Evolutionary conservation across 2,888 invertebrate genomes (phyloP).

Genomic region (Amphipoea oculea): DNA sequence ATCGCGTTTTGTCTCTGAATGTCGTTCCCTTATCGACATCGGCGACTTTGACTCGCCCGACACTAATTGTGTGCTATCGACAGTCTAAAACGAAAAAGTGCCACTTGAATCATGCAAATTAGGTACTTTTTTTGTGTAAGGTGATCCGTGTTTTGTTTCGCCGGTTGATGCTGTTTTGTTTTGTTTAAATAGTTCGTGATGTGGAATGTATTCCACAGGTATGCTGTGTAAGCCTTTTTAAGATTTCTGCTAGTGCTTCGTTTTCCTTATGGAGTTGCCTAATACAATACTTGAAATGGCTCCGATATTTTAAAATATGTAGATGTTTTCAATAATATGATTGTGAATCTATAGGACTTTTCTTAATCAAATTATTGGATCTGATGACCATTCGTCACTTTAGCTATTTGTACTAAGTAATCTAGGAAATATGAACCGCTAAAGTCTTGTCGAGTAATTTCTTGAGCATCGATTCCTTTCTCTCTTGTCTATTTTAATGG

Average conservation of each 20-base stretch:
- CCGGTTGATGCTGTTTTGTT: slow-evolving; percentile 40
- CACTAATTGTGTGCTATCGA: slow-evolving; percentile 88
- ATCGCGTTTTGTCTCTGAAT: slow-evolving; percentile 87
- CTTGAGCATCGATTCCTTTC: not conserved
- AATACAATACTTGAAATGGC: not conserved
- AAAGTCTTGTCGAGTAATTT: not conserved
- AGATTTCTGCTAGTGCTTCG: not conserved
- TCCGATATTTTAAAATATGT: not conserved
- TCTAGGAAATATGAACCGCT: not conserved
- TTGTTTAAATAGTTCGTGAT: slow-evolving; percentile 41
- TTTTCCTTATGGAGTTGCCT: not conserved
- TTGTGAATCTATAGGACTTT: not conserved
- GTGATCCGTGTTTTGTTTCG: slow-evolving; percentile 41
- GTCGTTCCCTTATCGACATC: slow-evolving; percentile 85
- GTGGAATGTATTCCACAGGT: slow-evolving; percentile 33
- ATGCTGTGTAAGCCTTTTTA: slow-evolving; percentile 16
- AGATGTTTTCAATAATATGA: not conserved
- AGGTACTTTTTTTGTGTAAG: slow-evolving; percentile 62
- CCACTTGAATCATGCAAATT: slow-evolving; percentile 79
- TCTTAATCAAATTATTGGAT: not conserved
- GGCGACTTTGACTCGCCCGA: slow-evolving; percentile 81
- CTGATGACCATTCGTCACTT: no score
- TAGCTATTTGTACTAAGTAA: not conserved
- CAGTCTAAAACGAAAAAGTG: slow-evolving; percentile 74
- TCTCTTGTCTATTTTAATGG: not conserved